Base-by-base conservation (phyloP, 2,113 vertebrate genomes). In the Thermophis baileyi region DNA sequence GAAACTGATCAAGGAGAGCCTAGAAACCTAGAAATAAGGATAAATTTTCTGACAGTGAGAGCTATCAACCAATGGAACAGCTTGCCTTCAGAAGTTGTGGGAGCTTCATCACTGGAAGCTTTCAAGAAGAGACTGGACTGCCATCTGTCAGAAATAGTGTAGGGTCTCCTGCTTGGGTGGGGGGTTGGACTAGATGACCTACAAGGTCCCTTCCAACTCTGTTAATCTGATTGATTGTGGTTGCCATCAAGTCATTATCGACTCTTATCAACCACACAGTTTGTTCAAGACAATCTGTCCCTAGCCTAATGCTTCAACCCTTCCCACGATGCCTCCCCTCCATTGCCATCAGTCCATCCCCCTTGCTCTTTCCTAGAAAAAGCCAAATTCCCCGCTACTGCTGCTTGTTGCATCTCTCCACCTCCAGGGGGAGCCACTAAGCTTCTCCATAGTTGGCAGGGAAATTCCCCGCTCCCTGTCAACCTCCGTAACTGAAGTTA, bases 381-480 rank as follows among this genome's bases (percentile, higher is more conserved):
- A 85, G 3, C 44, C 9, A 40, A 46, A 24, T 87, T 14, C 24
- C 24, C 85, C 2, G 6, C 12, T 2, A 50, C 0, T 9, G 27
- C 46, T 1, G 4, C 2, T 18, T 1, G 3, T 5, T 87, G 55
- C 49, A 24, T 11, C 7, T 54, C 7, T 47, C 49, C 27, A 18
- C 57, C 92, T 4, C 57, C 85, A 93, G 55, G 20, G 69, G 92
- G 60, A 25, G 40, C 90, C 6, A 5, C 20, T 5, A n/a, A 30
- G 44, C 51, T 0, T 1, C n/a, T 5, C 6, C 2, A 24, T 4
- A 9, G 20, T 0, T 11, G n/a, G 27, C 0, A 4, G 46, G 69
- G 85, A 2, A 63, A 25, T 8, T 24, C 14, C 40, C 57, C 3
- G 0, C n/a, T 16, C 0, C 35, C 16, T 24, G 46, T 95, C 93